phyloP scores from a whole-genome alignment of 35 echinoderm and acorn worm genomes.

The Amphiura filiformis region DNA sequence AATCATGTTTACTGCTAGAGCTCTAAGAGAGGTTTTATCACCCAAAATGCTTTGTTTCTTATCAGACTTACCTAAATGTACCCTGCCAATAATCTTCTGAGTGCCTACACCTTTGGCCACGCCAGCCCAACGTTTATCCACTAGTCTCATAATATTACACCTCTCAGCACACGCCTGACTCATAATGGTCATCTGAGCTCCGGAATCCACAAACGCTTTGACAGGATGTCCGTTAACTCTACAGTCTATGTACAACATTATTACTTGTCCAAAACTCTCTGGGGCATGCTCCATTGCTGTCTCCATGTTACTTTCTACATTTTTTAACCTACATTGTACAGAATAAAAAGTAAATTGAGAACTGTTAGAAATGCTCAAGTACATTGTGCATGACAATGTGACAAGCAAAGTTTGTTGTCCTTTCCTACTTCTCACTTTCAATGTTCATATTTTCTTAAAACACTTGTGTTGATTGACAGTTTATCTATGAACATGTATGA shows the following conservation, averaged over 20 bases:
- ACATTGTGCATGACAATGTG: not conserved
- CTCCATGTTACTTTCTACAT: constrained; percentile 94
- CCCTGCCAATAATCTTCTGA: constrained; percentile 96
- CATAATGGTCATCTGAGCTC: constrained; percentile 99
- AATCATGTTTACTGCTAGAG: too few species aligned
- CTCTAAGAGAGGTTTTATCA: too few species aligned
- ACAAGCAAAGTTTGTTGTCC: not conserved
- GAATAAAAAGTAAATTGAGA: not conserved
- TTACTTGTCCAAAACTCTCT: constrained; percentile 91
- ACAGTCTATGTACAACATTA: constrained; percentile 94
- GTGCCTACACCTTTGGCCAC: constrained; percentile 92
- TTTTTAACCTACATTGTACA: constrained; percentile 60
- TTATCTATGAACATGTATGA: too few species aligned
- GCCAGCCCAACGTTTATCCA: constrained; percentile 93
- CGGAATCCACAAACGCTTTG: constrained; percentile 98
- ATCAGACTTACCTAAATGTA: constrained; percentile 93
- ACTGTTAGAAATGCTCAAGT: not conserved
- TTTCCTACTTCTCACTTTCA: too few species aligned
- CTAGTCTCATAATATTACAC: constrained; percentile 94
- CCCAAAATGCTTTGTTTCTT: too few species aligned
- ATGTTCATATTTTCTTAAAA: too few species aligned
- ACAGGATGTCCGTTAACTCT: constrained; percentile 85
- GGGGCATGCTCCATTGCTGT: constrained; percentile 88
- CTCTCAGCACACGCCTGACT: constrained; percentile 92
- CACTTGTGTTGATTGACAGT: too few species aligned